Evolutionary conservation across 2,888 invertebrate genomes (phyloP).

Genomic region (Drosophila testacea): DNA sequence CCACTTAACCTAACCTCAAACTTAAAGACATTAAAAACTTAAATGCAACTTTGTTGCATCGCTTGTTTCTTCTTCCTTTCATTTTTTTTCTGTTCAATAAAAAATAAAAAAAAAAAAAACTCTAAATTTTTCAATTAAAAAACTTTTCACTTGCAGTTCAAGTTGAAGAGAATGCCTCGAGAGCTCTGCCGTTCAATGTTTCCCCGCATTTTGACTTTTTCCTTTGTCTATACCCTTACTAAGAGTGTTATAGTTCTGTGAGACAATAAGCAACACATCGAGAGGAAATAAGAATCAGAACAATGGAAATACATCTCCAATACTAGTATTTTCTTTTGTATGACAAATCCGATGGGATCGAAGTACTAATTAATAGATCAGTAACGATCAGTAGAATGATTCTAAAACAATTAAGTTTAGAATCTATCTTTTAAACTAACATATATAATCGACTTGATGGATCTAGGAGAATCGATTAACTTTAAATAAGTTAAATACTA

Average conservation of each 20-base stretch:
- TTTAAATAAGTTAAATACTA: no score
- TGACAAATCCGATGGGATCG: no score
- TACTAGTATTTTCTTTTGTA: no score
- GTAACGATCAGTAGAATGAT: no score
- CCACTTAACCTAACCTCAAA: constrained; percentile 50
- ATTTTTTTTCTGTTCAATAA: constrained; percentile 54
- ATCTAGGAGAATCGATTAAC: no score
- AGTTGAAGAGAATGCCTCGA: constrained; percentile 15
- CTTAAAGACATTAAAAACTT: constrained; percentile 26
- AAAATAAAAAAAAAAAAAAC: constrained; percentile 77
- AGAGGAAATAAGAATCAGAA: neutral
- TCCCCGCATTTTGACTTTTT: constrained; percentile 28
- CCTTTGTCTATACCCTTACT: constrained; percentile 11
- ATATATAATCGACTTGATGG: no score
- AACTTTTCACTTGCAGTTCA: constrained; percentile 72
- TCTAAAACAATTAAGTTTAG: no score
- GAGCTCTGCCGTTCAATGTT: constrained; percentile 2
- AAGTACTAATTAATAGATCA: no score
- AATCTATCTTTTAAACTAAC: no score
- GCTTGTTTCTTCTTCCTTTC: neutral
- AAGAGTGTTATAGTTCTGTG: neutral
- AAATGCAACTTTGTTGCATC: constrained; percentile 18
- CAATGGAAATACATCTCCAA: neutral
- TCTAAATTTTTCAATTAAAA: constrained; percentile 83
- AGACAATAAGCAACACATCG: neutral